Percentiles rank a stretch among this genome's conserved stretches.
phyloP scores from a whole-genome alignment of 1,140 invertebrate genomes.

The Hyphantria cunea region DNA sequence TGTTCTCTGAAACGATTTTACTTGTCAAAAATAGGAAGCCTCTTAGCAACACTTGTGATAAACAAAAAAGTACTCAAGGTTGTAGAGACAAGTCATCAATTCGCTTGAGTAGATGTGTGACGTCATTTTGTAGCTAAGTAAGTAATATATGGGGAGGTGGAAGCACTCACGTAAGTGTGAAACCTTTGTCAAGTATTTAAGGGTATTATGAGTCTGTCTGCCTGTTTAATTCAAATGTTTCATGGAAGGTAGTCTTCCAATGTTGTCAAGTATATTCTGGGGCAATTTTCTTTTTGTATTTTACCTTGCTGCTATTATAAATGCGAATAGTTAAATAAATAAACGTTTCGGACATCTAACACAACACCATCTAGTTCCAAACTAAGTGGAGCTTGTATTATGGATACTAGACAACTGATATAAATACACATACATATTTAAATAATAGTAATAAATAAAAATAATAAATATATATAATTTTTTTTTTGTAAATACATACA shows the following conservation, averaged over 20 bases:
- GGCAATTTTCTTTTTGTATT: not conserved
- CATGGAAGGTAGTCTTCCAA: not conserved
- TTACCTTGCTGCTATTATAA: not conserved
- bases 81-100: constrained; percentile 3
- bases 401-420: too few species aligned
- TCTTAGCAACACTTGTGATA: not conserved
- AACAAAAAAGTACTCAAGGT: constrained; percentile 16
- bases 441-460: too few species aligned
- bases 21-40: constrained; percentile 14
- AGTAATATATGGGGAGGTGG: constrained; percentile 14
- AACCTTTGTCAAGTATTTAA: constrained; percentile 12
- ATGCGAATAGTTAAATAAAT: not conserved
- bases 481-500: too few species aligned
- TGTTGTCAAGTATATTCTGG: too few species aligned
- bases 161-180: constrained; percentile 5
- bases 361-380: too few species aligned
- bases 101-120: constrained; percentile 4
- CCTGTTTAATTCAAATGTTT: constrained; percentile 20
- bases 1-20: constrained; percentile 9
- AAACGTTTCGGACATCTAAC: not conserved
- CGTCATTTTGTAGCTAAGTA: constrained; percentile 11
- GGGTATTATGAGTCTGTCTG: constrained; percentile 11
- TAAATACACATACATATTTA: too few species aligned
- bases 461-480: too few species aligned
- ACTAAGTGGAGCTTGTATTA: too few species aligned